Percentiles rank a stretch among this genome's conserved stretches.
Evolutionary conservation across 2,888 invertebrate species (phyloP).

Genomic region (Drosophila mayaguana): DNA sequence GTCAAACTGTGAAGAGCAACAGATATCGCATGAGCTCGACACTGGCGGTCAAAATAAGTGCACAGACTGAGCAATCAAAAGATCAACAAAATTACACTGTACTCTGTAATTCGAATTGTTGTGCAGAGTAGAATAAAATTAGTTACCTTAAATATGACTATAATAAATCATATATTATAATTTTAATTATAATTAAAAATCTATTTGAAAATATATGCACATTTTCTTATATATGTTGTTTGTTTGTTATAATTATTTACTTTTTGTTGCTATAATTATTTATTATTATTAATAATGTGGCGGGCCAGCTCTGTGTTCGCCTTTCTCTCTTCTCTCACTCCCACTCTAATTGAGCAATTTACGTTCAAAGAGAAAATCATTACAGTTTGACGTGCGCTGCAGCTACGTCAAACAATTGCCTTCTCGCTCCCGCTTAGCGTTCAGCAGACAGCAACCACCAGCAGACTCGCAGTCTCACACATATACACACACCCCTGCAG

Average conservation of each 20-base stretch:
- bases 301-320: neutral
- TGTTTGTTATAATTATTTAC: neutral
- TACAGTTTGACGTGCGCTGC: constrained; percentile 40
- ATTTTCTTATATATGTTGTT: no score
- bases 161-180: neutral
- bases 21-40: constrained; percentile 27
- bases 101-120: neutral
- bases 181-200: neutral
- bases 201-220: no score
- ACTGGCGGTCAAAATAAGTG: constrained; percentile 26
- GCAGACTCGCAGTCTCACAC: constrained; percentile 20
- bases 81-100: neutral
- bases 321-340: neutral
- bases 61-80: neutral
- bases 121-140: neutral
- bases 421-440: constrained; percentile 43
- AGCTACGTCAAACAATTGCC: constrained; percentile 19
- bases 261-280: neutral
- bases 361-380: constrained; percentile 10
- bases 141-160: neutral
- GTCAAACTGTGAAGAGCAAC: constrained; percentile 59
- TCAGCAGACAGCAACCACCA: constrained; percentile 47
- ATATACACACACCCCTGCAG: neutral
- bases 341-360: constrained; percentile 47
- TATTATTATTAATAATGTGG: neutral